Evolutionary conservation across 2,113 vertebrate species (phyloP).

Genomic region (Scophthalmus maximus): DNA sequence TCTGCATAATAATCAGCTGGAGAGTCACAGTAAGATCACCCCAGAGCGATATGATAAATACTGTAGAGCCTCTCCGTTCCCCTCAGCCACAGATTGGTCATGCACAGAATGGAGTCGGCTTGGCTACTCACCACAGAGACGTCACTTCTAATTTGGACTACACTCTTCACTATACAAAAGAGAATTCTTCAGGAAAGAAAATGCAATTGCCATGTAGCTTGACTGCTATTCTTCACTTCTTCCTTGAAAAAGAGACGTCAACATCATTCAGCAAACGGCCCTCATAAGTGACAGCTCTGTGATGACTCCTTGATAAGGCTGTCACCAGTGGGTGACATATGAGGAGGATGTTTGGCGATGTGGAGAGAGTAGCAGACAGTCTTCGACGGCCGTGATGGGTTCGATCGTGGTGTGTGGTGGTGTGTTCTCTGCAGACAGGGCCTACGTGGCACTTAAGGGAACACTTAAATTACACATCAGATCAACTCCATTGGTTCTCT

Average conservation of each 20-base stretch:
- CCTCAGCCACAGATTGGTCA: conserved; percentile 29
- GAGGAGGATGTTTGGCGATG: conserved; percentile 15
- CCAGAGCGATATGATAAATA: conserved; percentile 35
- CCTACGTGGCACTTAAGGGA: neutral
- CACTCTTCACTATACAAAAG: conserved; percentile 2
- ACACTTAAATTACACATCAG: too few species aligned
- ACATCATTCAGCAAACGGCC: conserved; percentile 30
- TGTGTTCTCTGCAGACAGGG: neutral
- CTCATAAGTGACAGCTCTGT: conserved; percentile 41
- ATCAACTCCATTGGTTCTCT: too few species aligned
- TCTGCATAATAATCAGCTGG: conserved; percentile 39
- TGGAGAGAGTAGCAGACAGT: conserved; percentile 4
- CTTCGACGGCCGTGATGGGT: conserved; percentile 1
- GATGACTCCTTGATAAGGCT: conserved; percentile 57
- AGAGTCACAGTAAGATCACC: conserved; percentile 25
- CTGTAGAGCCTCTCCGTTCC: conserved; percentile 10
- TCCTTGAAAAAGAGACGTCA: conserved; percentile 35
- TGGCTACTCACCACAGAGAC: neutral
- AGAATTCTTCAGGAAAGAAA: conserved; percentile 23
- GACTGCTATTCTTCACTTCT: neutral
- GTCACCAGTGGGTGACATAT: conserved; percentile 45
- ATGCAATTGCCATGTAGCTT: conserved; percentile 10
- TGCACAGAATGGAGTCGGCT: conserved; percentile 15
- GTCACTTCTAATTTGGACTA: conserved; percentile 53
- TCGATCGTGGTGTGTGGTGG: neutral